phyloP scores from a whole-genome alignment of 2,888 invertebrate genomes.

The Andrena chrysosceles region DNA sequence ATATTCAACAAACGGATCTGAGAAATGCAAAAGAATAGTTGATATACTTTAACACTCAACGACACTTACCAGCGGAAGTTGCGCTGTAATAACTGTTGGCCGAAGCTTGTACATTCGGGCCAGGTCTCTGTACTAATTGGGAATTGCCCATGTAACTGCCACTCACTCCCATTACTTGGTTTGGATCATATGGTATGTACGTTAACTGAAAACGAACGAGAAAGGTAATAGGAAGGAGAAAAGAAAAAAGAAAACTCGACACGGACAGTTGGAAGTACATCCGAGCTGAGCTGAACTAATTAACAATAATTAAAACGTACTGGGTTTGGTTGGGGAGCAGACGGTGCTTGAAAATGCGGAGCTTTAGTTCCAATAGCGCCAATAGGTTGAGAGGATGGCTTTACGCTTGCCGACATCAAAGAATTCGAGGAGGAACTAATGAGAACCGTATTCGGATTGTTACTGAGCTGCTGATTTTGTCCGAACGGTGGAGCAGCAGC shows the following conservation, averaged over 20 bases:
- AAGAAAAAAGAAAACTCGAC: neutral
- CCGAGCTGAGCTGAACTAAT: neutral
- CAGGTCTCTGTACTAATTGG: constrained; percentile 88
- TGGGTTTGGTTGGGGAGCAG: constrained; percentile 86
- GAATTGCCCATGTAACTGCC: constrained; percentile 88
- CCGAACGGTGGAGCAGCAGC: constrained; percentile 89
- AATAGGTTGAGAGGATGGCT: constrained; percentile 92
- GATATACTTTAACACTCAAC: neutral
- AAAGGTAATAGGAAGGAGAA: neutral
- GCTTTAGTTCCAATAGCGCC: constrained; percentile 92
- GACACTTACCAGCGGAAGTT: constrained; percentile 81
- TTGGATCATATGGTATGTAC: constrained; percentile 88
- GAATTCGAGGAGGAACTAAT: constrained; percentile 95
- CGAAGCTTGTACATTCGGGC: constrained; percentile 85
- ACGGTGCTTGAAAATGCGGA: constrained; percentile 86
- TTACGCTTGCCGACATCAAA: constrained; percentile 95
- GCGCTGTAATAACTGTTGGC: constrained; percentile 84
- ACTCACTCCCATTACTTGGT: constrained; percentile 86
- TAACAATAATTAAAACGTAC: constrained; percentile 64
- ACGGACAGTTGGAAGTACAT: neutral
- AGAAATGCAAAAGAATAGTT: neutral
- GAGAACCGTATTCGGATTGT: constrained; percentile 94
- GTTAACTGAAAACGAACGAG: constrained; percentile 83
- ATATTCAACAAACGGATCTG: neutral
- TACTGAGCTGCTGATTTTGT: constrained; percentile 92